Percentiles rank a stretch among this genome's conserved stretches.
phyloP scores from a whole-genome alignment of 1,140 invertebrate genomes.

The Drosophila orena region DNA sequence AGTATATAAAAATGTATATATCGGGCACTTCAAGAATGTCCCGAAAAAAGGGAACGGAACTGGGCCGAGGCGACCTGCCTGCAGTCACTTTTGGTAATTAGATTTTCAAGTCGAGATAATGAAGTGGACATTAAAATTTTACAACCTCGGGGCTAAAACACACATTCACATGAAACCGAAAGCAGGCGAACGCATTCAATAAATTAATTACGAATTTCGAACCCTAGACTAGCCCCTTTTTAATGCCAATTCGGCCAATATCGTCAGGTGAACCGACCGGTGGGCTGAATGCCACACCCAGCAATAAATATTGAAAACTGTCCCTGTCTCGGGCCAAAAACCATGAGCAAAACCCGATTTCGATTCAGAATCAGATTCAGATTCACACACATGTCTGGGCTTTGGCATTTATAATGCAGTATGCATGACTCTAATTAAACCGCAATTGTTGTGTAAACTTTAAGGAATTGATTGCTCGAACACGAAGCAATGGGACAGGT shows the following conservation, averaged over 20 bases:
- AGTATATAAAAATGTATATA: not conserved
- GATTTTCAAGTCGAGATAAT: constrained; percentile 76
- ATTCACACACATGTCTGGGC: constrained; percentile 48
- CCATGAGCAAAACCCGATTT: constrained; percentile 14
- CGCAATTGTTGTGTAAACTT: constrained; percentile 64
- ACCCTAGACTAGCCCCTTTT: constrained; percentile 61
- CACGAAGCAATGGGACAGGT: constrained; percentile 33
- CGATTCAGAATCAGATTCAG: constrained; percentile 26
- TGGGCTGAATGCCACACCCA: constrained; percentile 34
- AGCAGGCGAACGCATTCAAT: constrained; percentile 63
- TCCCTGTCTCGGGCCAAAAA: constrained; percentile 6
- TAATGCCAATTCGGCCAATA: constrained; percentile 10
- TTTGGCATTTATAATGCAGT: constrained; percentile 41
- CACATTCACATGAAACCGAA: constrained; percentile 47
- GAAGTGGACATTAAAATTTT: constrained; percentile 80
- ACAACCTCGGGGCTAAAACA: constrained; percentile 55
- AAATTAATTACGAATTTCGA: constrained; percentile 75
- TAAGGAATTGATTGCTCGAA: constrained; percentile 56
- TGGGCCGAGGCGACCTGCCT: constrained; percentile 29
- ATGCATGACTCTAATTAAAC: constrained; percentile 68
- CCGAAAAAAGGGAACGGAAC: constrained; percentile 26
- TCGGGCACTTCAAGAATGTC: constrained; percentile 41
- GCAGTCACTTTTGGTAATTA: constrained; percentile 80
- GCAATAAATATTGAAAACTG: constrained; percentile 52
- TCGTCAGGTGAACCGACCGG: not conserved